A percentile compares a stretch with the other conserved stretches of the same genome.
Conservation (phyloP, 2,113 vertebrate species). For the Pelecanus crispus region DNA sequence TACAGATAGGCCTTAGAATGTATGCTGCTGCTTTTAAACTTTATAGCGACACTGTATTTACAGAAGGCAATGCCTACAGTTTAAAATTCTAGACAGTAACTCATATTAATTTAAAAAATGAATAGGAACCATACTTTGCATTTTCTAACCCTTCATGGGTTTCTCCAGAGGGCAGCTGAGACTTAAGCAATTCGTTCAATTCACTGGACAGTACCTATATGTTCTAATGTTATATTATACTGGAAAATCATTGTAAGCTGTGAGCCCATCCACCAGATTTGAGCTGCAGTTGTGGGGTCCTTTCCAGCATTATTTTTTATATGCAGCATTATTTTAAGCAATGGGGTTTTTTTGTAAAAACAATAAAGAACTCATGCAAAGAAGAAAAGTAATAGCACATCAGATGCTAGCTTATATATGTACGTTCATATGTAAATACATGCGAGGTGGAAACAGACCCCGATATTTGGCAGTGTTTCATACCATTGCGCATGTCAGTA, state of each 20-base stretch:
- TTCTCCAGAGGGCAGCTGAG: not conserved
- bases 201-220: not conserved
- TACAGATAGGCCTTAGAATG: not conserved
- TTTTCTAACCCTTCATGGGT: not conserved
- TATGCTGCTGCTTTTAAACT: not conserved
- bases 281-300: not conserved
- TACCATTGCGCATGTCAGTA: not conserved
- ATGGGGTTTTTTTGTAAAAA: fast-evolving
- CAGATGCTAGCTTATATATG: not conserved
- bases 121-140: not conserved
- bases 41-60: not conserved
- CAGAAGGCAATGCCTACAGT: not conserved
- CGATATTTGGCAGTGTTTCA: not conserved
- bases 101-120: not conserved
- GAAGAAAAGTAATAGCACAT: not conserved
- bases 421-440: not conserved
- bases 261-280: not conserved
- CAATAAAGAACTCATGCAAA: not conserved
- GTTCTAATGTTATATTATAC: not conserved
- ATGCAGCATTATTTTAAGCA: not conserved
- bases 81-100: not conserved
- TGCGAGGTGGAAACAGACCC: not conserved
- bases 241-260: not conserved
- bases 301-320: not conserved
- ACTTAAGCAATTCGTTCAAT: not conserved